Conservation (phyloP, 1,140 invertebrate species). For the Drosophila murphyi region DNA sequence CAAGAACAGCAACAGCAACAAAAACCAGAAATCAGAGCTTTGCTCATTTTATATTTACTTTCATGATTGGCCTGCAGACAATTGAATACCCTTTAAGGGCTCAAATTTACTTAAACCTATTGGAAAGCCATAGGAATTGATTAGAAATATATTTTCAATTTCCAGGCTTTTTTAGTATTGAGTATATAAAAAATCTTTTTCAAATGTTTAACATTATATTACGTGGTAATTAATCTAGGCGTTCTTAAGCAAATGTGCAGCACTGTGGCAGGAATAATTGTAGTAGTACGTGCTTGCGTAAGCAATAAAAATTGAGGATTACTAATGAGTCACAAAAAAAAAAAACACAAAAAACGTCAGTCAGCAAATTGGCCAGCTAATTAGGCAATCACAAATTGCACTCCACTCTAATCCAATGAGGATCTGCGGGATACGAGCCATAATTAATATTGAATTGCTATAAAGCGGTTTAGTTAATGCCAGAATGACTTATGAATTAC, state of each 20-base stretch:
- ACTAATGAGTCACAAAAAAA: conserved; percentile 28
- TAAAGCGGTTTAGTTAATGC: neutral
- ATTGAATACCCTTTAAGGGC: neutral
- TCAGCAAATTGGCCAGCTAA: conserved; percentile 15
- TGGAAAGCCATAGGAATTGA: too few species aligned
- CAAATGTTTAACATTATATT: too few species aligned
- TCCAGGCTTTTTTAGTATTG: too few species aligned
- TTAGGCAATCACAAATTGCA: conserved; percentile 11
- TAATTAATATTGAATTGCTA: too few species aligned
- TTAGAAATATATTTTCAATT: too few species aligned
- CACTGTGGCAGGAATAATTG: conserved; percentile 2
- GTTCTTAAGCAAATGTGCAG: neutral
- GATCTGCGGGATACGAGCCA: neutral
- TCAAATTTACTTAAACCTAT: neutral
- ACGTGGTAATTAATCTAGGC: too few species aligned
- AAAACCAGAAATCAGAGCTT: neutral
- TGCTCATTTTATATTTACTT: neutral
- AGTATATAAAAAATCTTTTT: too few species aligned
- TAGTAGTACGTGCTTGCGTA: neutral
- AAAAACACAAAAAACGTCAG: conserved; percentile 1
- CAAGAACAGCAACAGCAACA: conserved; percentile 18
- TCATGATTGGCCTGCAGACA: neutral
- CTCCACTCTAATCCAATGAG: neutral
- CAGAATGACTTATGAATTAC: too few species aligned
- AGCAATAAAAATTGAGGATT: conserved; percentile 19